A percentile compares a stretch with the other conserved stretches of the same genome.
Conservation (phyloP, 2,797 vertebrate species). For the Nasua narica region DNA sequence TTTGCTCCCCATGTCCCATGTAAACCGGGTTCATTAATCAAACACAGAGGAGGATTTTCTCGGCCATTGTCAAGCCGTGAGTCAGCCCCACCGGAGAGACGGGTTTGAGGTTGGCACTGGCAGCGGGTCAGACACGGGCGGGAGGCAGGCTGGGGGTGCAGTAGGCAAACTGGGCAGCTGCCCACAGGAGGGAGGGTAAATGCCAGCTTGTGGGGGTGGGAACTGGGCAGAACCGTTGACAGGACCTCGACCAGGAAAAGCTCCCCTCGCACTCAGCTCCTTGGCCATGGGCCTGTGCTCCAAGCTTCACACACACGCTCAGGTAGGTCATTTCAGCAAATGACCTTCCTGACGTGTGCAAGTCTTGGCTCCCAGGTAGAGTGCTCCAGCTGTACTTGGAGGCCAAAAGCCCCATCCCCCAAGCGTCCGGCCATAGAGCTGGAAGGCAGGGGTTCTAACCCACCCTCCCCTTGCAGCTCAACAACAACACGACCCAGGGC, state of each 20-base stretch:
- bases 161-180: conserved; percentile 62
- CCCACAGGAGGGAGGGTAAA: conserved; percentile 53
- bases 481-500: conserved; percentile 76
- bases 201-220: conserved; percentile 39
- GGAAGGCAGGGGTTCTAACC: neutral
- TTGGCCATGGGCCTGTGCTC: neutral
- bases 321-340: neutral
- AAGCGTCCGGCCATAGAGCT: accelerated
- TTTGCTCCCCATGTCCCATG: conserved; percentile 27
- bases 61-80: conserved; percentile 70
- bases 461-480: conserved; percentile 74
- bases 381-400: neutral
- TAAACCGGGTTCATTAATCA: conserved; percentile 74
- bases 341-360: neutral
- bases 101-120: conserved; percentile 69
- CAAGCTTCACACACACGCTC: neutral
- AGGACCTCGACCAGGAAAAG: neutral
- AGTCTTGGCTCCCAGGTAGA: neutral
- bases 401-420: neutral
- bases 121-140: conserved; percentile 41
- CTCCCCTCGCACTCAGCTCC: neutral
- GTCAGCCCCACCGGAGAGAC: conserved; percentile 74
- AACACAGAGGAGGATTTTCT: conserved; percentile 75
- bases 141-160: conserved; percentile 48
- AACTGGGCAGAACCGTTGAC: conserved; percentile 39